Conservation (phyloP, 92 coral and sea anemone genomes). For the Pocillopora grandis region DNA sequence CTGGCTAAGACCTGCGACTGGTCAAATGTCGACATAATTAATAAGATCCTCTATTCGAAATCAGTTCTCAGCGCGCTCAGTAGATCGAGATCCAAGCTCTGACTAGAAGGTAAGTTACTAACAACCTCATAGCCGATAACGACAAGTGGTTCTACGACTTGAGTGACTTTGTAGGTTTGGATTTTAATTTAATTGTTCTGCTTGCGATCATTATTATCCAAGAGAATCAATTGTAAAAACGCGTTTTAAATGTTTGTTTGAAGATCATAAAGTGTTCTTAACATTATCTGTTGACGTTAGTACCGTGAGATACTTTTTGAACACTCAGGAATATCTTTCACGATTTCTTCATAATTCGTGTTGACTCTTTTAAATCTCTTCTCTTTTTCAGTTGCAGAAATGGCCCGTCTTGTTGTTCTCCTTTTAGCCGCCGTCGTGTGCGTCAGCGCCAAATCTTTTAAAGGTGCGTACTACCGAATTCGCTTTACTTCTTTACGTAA, state of each 20-base stretch:
- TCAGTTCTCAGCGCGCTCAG: conserved; percentile 70
- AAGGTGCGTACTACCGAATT: conserved; percentile 52
- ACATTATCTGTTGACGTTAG: background rate
- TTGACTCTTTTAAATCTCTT: background rate
- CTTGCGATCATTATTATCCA: background rate
- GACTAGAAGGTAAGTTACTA: conserved; percentile 66
- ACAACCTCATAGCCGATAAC: background rate
- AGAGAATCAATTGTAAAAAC: background rate
- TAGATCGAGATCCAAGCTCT: conserved; percentile 55
- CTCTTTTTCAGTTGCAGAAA: conserved; percentile 50
- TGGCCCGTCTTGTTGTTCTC: conserved; percentile 76
- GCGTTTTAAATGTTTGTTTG: background rate
- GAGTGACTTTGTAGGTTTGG: too few relatives aligned
- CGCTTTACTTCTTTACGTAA: background rate
- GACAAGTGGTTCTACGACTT: background rate
- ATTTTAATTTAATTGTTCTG: background rate
- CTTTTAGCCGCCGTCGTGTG: conserved; percentile 86
- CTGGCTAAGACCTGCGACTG: conserved; percentile 55
- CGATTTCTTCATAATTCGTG: background rate
- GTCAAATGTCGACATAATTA: conserved; percentile 86
- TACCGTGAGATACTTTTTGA: background rate
- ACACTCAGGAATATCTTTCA: background rate
- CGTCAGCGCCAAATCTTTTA: conserved; percentile 79
- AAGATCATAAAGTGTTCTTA: background rate
- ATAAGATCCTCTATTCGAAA: conserved; percentile 82